phyloP scores from a whole-genome alignment of 2,888 invertebrate species.

The Hydrotaea diabolus region DNA sequence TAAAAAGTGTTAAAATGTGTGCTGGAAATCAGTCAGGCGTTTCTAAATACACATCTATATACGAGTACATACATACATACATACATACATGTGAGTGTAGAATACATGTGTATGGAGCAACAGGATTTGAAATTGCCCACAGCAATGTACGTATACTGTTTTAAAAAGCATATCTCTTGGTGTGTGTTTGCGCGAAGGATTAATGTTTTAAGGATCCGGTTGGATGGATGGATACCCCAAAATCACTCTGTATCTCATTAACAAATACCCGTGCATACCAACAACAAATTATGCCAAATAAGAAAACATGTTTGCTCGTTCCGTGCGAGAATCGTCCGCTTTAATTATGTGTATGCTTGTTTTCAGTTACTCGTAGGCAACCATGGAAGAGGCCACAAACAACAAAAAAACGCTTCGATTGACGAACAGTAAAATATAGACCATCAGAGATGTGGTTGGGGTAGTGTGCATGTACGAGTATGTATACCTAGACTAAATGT shows the following conservation, averaged over 20 bases:
- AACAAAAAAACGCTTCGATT: not conserved
- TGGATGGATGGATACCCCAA: not conserved
- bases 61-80: not conserved
- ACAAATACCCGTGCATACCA: not conserved
- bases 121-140: no score
- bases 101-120: no score
- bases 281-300: not conserved
- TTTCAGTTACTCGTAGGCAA: no score
- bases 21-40: not conserved
- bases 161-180: not conserved
- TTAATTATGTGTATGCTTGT: not conserved
- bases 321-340: not conserved
- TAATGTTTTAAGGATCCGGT: not conserved
- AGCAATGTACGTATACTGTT: not conserved
- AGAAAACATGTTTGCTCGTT: not conserved
- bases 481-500: no score
- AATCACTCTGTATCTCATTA: constrained; percentile 3
- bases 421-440: constrained; percentile 2
- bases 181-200: not conserved
- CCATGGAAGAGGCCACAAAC: not conserved
- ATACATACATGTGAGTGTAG: constrained; percentile 1
- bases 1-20: not conserved
- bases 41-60: not conserved
- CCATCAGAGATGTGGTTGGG: not conserved
- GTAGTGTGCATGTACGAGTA: not conserved